Conservation (phyloP, 2,888 invertebrate genomes). For the Orchesella flavescens region DNA sequence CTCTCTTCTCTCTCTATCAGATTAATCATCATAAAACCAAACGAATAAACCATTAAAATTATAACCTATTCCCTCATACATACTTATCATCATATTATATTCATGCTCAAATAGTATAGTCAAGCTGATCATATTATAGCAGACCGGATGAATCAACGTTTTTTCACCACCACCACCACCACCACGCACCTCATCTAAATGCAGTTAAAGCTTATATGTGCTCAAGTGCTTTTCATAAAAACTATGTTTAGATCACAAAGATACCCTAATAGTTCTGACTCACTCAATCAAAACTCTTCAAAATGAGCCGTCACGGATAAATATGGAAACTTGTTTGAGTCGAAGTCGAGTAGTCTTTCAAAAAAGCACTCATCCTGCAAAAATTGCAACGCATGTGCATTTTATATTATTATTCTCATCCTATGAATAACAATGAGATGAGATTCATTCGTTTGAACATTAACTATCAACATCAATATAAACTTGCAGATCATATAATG, state of each 20-base stretch:
- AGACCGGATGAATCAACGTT: not conserved
- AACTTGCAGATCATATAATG: not conserved
- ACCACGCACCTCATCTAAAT: no score
- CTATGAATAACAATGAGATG: no score
- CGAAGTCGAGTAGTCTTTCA: not conserved
- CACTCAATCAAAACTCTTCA: conserved; percentile 29
- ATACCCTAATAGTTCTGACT: conserved; percentile 25
- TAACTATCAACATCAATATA: not conserved
- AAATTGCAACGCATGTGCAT: not conserved
- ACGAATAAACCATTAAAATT: no score
- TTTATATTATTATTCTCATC: no score
- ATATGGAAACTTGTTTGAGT: conserved; percentile 41
- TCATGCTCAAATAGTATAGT: not conserved
- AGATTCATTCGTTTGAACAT: no score
- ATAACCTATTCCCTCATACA: not conserved
- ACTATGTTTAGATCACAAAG: not conserved
- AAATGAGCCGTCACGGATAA: conserved; percentile 46
- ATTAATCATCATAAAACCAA: no score
- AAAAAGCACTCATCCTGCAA: not conserved
- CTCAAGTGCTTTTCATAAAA: not conserved
- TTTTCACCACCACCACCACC: no score
- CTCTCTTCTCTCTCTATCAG: no score
- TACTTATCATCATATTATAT: not conserved
- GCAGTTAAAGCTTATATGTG: not conserved
- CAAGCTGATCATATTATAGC: not conserved